These are phyloP conservation scores for Julus scanicus DNA, from an alignment of 2,888 invertebrate genomes.

Conservation along the genomic window DNA sequence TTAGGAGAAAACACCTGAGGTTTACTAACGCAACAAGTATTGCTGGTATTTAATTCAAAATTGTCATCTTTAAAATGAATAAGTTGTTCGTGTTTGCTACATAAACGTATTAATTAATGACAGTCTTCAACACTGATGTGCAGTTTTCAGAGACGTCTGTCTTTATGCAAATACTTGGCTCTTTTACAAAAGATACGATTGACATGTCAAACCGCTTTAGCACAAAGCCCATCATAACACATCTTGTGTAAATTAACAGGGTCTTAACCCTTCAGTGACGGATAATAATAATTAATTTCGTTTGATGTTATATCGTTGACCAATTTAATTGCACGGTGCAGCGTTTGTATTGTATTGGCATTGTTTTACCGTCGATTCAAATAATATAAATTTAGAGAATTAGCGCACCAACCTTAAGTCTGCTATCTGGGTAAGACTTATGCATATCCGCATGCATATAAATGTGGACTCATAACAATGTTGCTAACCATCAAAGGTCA, in stretches of 20 bases:
- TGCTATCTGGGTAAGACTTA: background rate
- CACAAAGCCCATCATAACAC: too few species aligned
- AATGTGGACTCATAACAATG: background rate
- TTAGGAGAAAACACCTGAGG: too few species aligned
- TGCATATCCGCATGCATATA: background rate
- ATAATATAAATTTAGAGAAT: background rate
- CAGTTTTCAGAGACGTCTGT: background rate
- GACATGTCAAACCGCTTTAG: background rate
- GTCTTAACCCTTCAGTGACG: background rate
- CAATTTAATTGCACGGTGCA: background rate
- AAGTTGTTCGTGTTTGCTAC: too few species aligned
- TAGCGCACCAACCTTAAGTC: background rate
- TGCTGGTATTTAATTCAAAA: too few species aligned
- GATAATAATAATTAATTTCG: background rate
- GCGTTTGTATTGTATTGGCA: background rate
- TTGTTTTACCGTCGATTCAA: background rate
- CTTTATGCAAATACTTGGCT: background rate
- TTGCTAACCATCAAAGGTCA: slow-evolving; percentile 43
- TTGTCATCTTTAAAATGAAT: too few species aligned
- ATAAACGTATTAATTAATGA: background rate
- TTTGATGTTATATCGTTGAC: background rate
- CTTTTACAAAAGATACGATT: background rate
- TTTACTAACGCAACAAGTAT: too few species aligned
- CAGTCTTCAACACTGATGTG: background rate
- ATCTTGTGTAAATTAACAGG: background rate